Evolutionary conservation across 2,797 vertebrate genomes (phyloP).

Genomic region (Meriones psammophilus): DNA sequence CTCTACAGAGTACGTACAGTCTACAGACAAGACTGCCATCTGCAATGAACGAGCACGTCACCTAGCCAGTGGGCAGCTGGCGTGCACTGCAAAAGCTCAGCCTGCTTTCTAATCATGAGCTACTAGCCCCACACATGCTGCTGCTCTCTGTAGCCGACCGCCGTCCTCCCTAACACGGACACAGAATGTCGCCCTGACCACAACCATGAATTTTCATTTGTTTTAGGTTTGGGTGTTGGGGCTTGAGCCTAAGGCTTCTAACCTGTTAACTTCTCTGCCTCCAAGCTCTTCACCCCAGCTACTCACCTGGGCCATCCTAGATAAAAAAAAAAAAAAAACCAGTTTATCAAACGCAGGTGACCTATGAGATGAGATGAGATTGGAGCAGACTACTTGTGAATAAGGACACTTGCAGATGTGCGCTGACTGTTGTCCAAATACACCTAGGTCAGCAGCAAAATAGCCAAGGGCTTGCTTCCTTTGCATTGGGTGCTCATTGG

Average conservation of each 20-base stretch:
- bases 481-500: neutral
- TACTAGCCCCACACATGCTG: conserved; percentile 74
- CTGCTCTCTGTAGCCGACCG: neutral
- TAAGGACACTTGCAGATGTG: neutral
- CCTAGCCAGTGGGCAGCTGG: conserved; percentile 60
- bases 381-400: neutral
- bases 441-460: neutral
- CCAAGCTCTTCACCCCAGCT: neutral
- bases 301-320: neutral
- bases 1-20: neutral
- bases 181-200: neutral
- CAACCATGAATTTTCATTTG: neutral
- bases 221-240: no score
- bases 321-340: neutral
- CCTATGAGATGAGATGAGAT: neutral
- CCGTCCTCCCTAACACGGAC: neutral
- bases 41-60: neutral
- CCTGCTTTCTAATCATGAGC: conserved; percentile 83
- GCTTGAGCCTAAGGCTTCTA: neutral
- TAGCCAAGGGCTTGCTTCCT: neutral
- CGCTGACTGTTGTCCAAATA: neutral
- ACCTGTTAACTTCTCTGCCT: neutral
- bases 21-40: neutral
- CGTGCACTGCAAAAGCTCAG: conserved; percentile 80
- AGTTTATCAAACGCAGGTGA: neutral